Evolutionary conservation across 2,888 invertebrate species (phyloP).

Genomic region (Endomychus coccineus): DNA sequence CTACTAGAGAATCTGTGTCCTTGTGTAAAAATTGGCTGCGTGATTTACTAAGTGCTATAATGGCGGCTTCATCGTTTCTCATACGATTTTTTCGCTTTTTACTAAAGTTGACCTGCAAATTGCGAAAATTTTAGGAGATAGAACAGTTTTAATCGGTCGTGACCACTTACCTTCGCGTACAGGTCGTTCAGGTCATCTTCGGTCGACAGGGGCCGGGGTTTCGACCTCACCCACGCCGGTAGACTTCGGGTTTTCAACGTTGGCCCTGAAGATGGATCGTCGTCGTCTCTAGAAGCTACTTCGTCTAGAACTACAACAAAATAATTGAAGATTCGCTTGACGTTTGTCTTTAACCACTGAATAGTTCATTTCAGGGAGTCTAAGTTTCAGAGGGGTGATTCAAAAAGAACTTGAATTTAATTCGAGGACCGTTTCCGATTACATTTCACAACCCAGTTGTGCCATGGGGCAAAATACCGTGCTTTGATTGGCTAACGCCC

Average conservation of each 20-base stretch:
- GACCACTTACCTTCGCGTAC: constrained; percentile 55
- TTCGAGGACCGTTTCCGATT: too few relatives aligned
- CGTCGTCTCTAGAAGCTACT: constrained; percentile 44
- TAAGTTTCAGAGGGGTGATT: too few relatives aligned
- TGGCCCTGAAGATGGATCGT: constrained; percentile 45
- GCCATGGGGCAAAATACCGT: too few relatives aligned
- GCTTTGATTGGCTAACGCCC: too few relatives aligned
- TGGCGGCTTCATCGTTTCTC: constrained; percentile 74
- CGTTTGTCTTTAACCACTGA: too few relatives aligned
- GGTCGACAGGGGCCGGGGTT: constrained; percentile 59
- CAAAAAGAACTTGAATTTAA: too few relatives aligned
- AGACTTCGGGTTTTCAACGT: constrained; percentile 57
- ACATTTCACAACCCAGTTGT: too few relatives aligned
- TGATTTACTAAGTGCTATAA: constrained; percentile 71
- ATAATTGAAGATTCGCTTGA: too few relatives aligned
- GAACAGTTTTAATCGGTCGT: too few relatives aligned
- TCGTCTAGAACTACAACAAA: constrained; percentile 56
- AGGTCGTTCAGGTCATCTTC: constrained; percentile 63
- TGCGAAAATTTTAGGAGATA: constrained; percentile 4
- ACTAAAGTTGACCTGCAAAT: constrained; percentile 61
- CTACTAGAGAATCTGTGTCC: constrained; percentile 58
- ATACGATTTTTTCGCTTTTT: constrained; percentile 74
- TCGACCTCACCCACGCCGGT: constrained; percentile 65
- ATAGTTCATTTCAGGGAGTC: too few relatives aligned
- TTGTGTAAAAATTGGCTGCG: constrained; percentile 54